Evolutionary conservation across 2,797 vertebrate genomes (phyloP).

Genomic region (Artibeus jamaicensis): DNA sequence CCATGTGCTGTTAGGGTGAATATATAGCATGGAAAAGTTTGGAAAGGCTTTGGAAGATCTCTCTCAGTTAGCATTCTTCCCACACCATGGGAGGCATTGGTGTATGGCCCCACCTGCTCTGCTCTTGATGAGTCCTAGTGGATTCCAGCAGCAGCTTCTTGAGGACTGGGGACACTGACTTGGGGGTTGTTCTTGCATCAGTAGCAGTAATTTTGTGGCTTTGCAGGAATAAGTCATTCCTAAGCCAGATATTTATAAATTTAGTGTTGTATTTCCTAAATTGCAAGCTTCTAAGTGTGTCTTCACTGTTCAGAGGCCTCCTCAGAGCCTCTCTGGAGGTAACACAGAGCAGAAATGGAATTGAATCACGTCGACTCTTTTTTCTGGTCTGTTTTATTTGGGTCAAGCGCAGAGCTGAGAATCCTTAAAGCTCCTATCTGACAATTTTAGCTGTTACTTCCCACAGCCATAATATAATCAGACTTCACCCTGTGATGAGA

Average conservation of each 20-base stretch:
- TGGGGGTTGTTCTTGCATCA: not conserved
- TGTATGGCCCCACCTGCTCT: not conserved
- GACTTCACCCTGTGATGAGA: not conserved
- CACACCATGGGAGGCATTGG: too few relatives aligned
- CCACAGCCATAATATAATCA: not conserved
- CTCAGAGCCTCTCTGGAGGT: not conserved
- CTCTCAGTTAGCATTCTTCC: not conserved
- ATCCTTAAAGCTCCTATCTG: not conserved
- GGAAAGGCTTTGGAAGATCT: not conserved
- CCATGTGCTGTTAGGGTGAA: not conserved
- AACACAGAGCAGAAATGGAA: not conserved
- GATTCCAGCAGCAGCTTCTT: not conserved
- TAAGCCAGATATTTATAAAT: constrained; percentile 13
- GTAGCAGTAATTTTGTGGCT: not conserved
- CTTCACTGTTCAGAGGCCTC: not conserved
- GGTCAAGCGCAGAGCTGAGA: not conserved
- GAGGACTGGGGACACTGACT: not conserved
- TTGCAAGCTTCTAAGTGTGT: not conserved
- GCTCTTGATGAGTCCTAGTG: not conserved
- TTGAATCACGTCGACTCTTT: not conserved
- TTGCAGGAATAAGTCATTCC: not conserved
- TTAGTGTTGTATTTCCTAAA: not conserved
- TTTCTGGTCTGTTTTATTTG: not conserved
- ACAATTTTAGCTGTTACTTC: not conserved
- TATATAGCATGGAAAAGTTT: not conserved